Conservation (phyloP, 2,888 invertebrate species). For the Drosophila maculinotata region DNA sequence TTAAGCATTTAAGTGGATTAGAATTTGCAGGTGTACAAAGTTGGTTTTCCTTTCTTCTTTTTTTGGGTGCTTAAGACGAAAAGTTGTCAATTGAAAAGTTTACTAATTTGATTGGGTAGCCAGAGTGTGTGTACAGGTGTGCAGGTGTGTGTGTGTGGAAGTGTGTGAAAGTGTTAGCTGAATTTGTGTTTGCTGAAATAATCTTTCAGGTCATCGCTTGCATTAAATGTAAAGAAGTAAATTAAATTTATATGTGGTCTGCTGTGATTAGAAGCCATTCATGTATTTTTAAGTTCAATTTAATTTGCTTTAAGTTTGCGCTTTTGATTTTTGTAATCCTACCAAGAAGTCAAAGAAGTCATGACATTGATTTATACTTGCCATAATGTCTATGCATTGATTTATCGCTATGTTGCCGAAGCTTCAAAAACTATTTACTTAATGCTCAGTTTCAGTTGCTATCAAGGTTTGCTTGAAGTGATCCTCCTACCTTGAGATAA, state of each 20-base stretch:
- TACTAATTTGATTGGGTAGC: too few species aligned
- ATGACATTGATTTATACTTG: background rate
- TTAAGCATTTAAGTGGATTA: slow-evolving; percentile 80
- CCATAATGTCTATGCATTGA: background rate
- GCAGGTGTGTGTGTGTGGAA: slow-evolving; percentile 6
- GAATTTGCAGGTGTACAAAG: slow-evolving; percentile 63
- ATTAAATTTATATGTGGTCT: slow-evolving; percentile 17
- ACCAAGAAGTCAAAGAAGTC: too few species aligned
- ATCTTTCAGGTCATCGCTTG: slow-evolving; percentile 51
- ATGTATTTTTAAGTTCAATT: slow-evolving; percentile 13
- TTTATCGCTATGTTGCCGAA: background rate
- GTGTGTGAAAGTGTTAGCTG: slow-evolving; percentile 17
- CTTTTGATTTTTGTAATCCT: too few species aligned
- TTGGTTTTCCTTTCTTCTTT: slow-evolving; percentile 16
- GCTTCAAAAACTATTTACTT: background rate
- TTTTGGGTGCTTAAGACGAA: slow-evolving; percentile 40
- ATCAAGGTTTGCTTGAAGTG: background rate
- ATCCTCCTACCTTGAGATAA: background rate
- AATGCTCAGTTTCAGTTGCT: too few species aligned
- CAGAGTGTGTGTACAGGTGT: slow-evolving; percentile 18
- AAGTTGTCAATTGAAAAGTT: slow-evolving; percentile 79
- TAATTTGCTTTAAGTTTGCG: background rate
- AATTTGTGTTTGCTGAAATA: slow-evolving; percentile 20
- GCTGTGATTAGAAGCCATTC: slow-evolving; percentile 9
- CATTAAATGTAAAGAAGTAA: slow-evolving; percentile 29